Evolutionary conservation across 2,113 vertebrate species (phyloP), one percentile per base, ranked within the genome.

Genomic region (Mustelus asterias): DNA sequence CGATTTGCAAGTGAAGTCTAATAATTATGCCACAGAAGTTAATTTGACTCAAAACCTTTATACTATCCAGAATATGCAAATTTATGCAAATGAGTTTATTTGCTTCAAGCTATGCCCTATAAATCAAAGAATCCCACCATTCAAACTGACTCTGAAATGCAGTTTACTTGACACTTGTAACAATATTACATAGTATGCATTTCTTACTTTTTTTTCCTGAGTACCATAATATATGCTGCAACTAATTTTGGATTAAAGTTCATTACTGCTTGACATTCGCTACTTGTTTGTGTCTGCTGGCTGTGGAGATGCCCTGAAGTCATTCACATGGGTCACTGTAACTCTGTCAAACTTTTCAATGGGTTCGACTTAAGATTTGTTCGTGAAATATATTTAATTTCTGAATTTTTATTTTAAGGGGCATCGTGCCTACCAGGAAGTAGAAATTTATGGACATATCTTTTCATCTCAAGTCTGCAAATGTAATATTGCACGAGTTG

Each of bases 61-160:
- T 72, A 72, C 8, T 72, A 95, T 70, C 41, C 37, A 95, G 29
- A 76, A 95, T 76, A 70, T 94, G 41, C 89, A 65, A 72, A 72
- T 13, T 76, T 95, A 95, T 95, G 94, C 94, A 72, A 94, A 94
- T 72, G 3, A 72, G 41, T 33, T 72, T 44, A 90, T 72, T 95
- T 72, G 94, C 94, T 95, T 72, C 67, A 54, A 95, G 94, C 94
- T 95, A 95, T 95, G 14, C 41, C 89, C 67, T 72, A 37, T 54
- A 95, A 95, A 95, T 95, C 94, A 95, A 95, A 95, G 94, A 54
- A 70, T 95, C 67, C 54, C 94, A 72, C 67, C 69, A 95, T 95
- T 95, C 69, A 95, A 95, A 95, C 69, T 95, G 67, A 95, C 94
- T 95, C 22, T 29, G 69, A 95, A 48, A 95, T 72, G 69, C 94